Percentiles rank a stretch among this genome's conserved stretches.
Evolutionary conservation across 2,797 vertebrate species (phyloP).

Genomic region (Kryptopterus vitreolus): DNA sequence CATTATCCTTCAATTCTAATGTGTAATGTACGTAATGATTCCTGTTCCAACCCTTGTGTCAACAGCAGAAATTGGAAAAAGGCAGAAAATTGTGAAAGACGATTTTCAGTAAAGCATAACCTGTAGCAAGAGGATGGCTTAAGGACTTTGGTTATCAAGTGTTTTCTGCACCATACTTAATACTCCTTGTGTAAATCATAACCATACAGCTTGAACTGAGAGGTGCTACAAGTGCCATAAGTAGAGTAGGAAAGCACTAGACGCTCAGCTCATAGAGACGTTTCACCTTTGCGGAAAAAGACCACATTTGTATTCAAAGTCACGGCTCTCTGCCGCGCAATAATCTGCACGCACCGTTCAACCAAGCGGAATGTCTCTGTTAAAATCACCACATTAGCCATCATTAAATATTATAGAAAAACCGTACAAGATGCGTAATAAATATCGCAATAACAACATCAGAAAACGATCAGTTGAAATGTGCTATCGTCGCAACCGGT

Average conservation of each 20-base stretch:
- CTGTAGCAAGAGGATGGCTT: neutral
- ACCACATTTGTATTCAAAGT: constrained; percentile 24
- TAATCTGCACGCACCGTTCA: constrained; percentile 21
- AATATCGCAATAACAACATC: constrained; percentile 33
- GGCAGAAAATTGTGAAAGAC: neutral
- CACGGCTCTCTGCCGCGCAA: constrained; percentile 24
- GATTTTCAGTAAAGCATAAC: neutral
- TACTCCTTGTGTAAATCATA: neutral
- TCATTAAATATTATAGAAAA: constrained; percentile 24
- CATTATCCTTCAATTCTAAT: neutral
- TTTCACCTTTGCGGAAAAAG: constrained; percentile 20
- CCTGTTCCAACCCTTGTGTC: neutral
- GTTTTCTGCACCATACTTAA: neutral
- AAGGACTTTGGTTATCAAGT: neutral
- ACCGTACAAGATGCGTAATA: constrained; percentile 10
- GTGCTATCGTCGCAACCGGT: constrained; percentile 27
- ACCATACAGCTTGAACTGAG: neutral
- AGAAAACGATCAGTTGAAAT: constrained; percentile 33
- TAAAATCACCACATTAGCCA: constrained; percentile 30
- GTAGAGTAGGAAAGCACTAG: neutral
- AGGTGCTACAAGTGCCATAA: neutral
- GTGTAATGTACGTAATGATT: neutral
- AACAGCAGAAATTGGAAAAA: neutral
- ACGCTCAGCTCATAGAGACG: neutral
- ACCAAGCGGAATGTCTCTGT: constrained; percentile 32